These are phyloP conservation scores for Nezara viridula DNA, from an alignment of 2,888 invertebrate species.

Conservation along the genomic window DNA sequence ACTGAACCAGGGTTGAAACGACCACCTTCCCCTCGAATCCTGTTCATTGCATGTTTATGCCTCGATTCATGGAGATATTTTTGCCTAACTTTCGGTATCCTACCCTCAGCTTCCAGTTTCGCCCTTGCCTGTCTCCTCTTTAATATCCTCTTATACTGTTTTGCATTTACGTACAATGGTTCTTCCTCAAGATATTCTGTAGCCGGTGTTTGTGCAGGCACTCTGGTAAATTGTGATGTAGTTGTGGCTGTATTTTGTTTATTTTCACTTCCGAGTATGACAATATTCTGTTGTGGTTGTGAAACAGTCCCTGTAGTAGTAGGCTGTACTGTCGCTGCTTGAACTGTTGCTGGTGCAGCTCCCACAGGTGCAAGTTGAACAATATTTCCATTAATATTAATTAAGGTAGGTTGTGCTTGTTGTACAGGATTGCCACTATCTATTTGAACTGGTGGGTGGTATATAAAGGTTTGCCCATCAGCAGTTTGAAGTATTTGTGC, in stretches of 20 bases:
- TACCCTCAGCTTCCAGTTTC: conserved; percentile 92
- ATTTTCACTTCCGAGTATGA: conserved; percentile 72
- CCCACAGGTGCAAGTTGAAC: conserved; percentile 75
- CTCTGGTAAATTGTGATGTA: conserved; percentile 72
- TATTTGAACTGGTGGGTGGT: conserved; percentile 73
- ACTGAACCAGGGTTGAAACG: conserved; percentile 86
- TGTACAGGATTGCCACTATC: conserved; percentile 66
- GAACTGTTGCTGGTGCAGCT: conserved; percentile 69
- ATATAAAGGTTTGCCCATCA: conserved; percentile 93
- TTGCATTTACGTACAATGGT: conserved; percentile 97
- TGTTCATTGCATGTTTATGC: conserved; percentile 97
- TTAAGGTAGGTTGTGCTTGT: conserved; percentile 74
- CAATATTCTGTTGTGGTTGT: conserved; percentile 78
- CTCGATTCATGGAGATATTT: conserved; percentile 99
- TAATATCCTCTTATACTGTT: conserved; percentile 96
- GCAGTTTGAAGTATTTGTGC: conserved; percentile 91
- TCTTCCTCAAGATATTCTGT: conserved; percentile 88
- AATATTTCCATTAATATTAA: conserved; percentile 83
- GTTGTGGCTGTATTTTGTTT: conserved; percentile 44
- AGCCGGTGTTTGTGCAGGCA: conserved; percentile 68
- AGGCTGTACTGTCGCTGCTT: conserved; percentile 46
- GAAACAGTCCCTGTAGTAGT: conserved; percentile 68
- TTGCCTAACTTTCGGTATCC: conserved; percentile 96
- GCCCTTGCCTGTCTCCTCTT: conserved; percentile 95
- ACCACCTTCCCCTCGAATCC: conserved; percentile 96